These are phyloP conservation scores for Paratrypauchen microcephalus DNA, from an alignment of 2,797 vertebrate genomes.

Conservation along the genomic window DNA sequence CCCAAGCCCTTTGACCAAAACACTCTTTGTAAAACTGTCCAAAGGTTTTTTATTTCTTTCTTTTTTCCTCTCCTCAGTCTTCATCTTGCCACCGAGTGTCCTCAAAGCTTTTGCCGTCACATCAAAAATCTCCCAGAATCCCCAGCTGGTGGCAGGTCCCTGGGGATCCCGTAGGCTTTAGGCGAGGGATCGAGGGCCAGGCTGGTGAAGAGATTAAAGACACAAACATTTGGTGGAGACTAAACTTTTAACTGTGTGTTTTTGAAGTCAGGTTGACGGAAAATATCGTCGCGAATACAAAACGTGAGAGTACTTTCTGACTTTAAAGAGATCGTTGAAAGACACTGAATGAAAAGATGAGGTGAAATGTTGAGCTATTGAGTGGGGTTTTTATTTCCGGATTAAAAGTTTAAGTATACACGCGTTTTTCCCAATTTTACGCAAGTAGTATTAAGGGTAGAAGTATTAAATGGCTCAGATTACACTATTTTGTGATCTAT, in stretches of 20 bases:
- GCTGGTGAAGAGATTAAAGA: neutral
- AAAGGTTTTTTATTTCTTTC: constrained; percentile 2
- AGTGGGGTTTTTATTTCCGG: no score
- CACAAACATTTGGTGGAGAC: constrained; percentile 7
- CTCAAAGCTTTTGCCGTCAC: constrained; percentile 19
- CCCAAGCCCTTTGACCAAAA: constrained; percentile 37
- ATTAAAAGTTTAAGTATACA: no score
- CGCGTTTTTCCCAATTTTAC: neutral
- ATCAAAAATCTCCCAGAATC: constrained; percentile 19
- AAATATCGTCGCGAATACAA: neutral
- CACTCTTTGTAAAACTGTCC: constrained; percentile 14
- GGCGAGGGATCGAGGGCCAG: constrained; percentile 8
- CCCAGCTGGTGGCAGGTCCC: constrained; percentile 12
- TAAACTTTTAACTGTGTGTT: neutral
- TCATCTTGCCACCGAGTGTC: constrained; percentile 1
- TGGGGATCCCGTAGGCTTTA: constrained; percentile 6
- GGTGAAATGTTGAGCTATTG: no score
- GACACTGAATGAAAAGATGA: neutral
- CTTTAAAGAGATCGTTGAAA: neutral
- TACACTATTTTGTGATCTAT: no score
- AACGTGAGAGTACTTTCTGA: neutral
- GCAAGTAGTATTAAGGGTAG: neutral
- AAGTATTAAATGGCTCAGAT: no score
- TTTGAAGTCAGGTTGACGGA: neutral
- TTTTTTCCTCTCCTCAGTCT: neutral